Evolutionary conservation across 2,888 invertebrate species (phyloP), one percentile per base, ranked within the genome.

Genomic region (Chorisops tibialis): DNA sequence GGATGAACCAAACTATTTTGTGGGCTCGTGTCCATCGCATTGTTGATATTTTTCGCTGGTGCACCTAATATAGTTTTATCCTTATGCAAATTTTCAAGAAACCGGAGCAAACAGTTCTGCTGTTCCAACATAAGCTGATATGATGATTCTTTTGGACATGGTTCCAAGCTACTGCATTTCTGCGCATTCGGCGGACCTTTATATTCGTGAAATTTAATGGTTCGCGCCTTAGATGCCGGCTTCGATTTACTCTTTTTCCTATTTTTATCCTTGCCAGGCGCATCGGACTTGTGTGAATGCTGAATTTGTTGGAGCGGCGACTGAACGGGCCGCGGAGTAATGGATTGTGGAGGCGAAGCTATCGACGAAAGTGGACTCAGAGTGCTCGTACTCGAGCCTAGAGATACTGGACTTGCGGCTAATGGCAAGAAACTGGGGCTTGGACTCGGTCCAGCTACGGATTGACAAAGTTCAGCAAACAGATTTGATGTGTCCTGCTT

Each of bases 131-230:
- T 83, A 68, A 96, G 79, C 76, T 96, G 93, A 78, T 96, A 96
- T 7, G 92, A 91, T 6, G 92, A 93, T 78, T 95, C 94, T 21
- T 74, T 69, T 7, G 66, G 48, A 21, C 59, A 49, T 65, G 74
- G 75, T 11, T 85, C 83, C 18, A 83, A 81, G 50, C 75, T 76
- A 4, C 83, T 80, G 45, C 82, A 81, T 54, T 84, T 83, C 70
- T 91, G 91, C 16, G 93, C 91, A 79, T 87, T 93, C 66, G 96
- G 94, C 24, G 94, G 94, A 38, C 94, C 94, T 80, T 93, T 93
- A 78, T 94, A 93, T 79, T 97, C 97, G 79, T 97, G 96, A 79
- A 97, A 97, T 80, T 97, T 97, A 71, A 97, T 96, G 60, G 91
- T 91, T 69, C 91, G 85, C 18, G 90, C 84, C 77, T 93, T 93